Conservation (phyloP, 2,797 vertebrate species). For the Coccyzus lansbergi region DNA sequence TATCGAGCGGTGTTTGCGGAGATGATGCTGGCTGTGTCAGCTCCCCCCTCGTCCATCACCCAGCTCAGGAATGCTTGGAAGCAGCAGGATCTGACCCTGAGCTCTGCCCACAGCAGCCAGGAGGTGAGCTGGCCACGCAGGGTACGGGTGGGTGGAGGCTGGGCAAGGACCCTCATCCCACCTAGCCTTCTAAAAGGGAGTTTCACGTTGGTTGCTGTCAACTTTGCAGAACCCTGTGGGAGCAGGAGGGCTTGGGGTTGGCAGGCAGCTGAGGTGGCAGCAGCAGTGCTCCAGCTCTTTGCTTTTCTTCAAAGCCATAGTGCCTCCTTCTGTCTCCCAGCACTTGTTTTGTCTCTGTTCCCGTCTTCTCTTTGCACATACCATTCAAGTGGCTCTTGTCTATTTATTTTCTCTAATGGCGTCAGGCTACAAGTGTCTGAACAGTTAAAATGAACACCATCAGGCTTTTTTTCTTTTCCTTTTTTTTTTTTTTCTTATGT, state of each 20-base stretch:
- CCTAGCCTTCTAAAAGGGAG: accelerated
- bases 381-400: slow-evolving; percentile 60
- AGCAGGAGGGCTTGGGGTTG: neutral
- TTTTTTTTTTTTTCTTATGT: neutral
- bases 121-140: neutral
- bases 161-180: accelerated
- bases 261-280: neutral
- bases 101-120: accelerated
- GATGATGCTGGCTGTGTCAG: neutral
- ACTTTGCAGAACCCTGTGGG: accelerated
- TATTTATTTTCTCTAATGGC: slow-evolving; percentile 54
- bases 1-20: neutral
- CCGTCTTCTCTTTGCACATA: neutral
- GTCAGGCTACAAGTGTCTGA: slow-evolving; percentile 60
- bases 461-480: neutral
- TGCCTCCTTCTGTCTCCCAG: neutral
- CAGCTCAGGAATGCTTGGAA: neutral
- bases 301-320: neutral
- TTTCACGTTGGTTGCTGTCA: accelerated
- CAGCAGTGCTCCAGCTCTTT: neutral
- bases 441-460: slow-evolving; percentile 50
- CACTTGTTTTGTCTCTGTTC: slow-evolving; percentile 33
- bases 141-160: accelerated
- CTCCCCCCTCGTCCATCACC: neutral
- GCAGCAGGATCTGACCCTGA: neutral